These are phyloP conservation scores for Hylaea fasciaria DNA, from an alignment of 2,888 invertebrate species.

Conservation along the genomic window DNA sequence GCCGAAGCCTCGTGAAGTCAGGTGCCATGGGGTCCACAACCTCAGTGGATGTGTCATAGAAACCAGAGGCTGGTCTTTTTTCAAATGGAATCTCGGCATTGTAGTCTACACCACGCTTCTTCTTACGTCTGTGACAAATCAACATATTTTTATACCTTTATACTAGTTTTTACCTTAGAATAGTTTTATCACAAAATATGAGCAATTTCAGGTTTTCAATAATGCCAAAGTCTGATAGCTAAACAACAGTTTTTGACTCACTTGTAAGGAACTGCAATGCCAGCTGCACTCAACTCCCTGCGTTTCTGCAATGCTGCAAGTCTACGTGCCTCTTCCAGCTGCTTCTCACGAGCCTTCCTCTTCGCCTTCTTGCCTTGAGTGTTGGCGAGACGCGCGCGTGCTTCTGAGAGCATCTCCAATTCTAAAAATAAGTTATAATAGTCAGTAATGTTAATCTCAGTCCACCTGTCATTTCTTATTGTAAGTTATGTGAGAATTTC, in stretches of 20 bases:
- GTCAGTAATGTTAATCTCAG: not conserved
- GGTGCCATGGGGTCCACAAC: constrained; percentile 94
- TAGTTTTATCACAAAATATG: too few relatives aligned
- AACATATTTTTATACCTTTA: too few relatives aligned
- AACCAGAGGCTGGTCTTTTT: constrained; percentile 95
- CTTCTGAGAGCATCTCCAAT: constrained; percentile 99
- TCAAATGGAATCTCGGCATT: constrained; percentile 99
- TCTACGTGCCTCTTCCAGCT: constrained; percentile 98
- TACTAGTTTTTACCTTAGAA: too few relatives aligned
- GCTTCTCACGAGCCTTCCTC: constrained; percentile 98
- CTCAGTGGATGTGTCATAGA: constrained; percentile 97
- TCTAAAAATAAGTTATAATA: constrained; percentile 80
- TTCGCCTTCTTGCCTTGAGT: constrained; percentile 98
- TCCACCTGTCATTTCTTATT: not conserved
- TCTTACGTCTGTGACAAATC: constrained; percentile 82
- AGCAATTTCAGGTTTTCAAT: too few relatives aligned
- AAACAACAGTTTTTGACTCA: constrained; percentile 33
- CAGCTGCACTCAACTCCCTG: constrained; percentile 98
- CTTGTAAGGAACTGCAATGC: constrained; percentile 88
- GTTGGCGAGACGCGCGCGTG: constrained; percentile 98
- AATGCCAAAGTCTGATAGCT: too few relatives aligned
- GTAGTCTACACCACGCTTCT: constrained; percentile 97
- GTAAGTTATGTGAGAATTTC: too few relatives aligned
- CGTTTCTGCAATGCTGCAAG: constrained; percentile 98
- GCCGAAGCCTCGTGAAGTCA: constrained; percentile 94